A percentile compares a stretch with the other conserved stretches of the same genome.
Evolutionary conservation across 1,140 invertebrate species (phyloP).

Genomic region (Drosophila sp.): DNA sequence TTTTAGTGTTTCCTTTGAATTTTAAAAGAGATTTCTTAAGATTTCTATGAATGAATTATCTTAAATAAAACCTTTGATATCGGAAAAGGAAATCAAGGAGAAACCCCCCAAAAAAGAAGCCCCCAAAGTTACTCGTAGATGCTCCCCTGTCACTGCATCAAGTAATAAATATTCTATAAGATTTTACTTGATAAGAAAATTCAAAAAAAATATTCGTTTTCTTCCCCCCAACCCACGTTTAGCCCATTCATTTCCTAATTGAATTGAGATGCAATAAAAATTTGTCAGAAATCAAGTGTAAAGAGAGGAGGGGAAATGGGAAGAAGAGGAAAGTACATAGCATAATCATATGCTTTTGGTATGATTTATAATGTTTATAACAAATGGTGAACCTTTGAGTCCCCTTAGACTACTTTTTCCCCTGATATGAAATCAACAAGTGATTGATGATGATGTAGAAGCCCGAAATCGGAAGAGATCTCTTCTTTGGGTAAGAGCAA

Average conservation of each 20-base stretch:
- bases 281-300: constrained; percentile 54
- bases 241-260: constrained; percentile 34
- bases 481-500: constrained; percentile 14
- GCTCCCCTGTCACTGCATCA: too few species aligned
- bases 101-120: too few species aligned
- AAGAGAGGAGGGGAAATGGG: neutral
- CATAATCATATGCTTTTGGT: constrained; percentile 38
- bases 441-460: constrained; percentile 58
- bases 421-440: constrained; percentile 56
- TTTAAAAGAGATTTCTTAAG: neutral
- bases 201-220: constrained; percentile 5
- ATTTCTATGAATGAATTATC: too few species aligned
- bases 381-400: constrained; percentile 27
- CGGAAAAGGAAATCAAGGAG: too few species aligned
- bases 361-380: constrained; percentile 71
- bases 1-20: too few species aligned
- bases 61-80: too few species aligned
- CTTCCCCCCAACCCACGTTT: neutral
- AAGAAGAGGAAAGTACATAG: constrained; percentile 4
- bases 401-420: constrained; percentile 8
- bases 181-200: neutral
- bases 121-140: too few species aligned
- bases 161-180: too few species aligned
- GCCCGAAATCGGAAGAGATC: neutral
- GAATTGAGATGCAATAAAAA: constrained; percentile 77